Conservation (phyloP, 1,140 invertebrate genomes). For the Battus philenor region DNA sequence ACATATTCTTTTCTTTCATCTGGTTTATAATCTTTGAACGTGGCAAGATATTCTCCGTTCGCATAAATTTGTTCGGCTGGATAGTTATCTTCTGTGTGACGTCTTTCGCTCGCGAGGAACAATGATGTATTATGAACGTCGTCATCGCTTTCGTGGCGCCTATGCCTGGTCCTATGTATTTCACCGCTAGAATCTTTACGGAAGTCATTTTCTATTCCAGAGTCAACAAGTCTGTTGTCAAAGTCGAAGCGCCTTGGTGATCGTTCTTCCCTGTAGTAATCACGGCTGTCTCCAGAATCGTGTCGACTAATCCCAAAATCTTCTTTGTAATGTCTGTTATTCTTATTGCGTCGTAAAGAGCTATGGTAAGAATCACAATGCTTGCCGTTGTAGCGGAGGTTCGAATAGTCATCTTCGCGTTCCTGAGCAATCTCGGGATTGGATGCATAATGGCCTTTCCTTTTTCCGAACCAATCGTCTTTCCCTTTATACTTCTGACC, state of each 20-base stretch:
- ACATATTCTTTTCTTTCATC: slow-evolving; percentile 73
- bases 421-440: slow-evolving; percentile 77
- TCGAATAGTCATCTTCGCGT: slow-evolving; percentile 62
- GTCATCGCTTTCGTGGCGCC: slow-evolving; percentile 77
- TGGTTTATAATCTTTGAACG: slow-evolving; percentile 56
- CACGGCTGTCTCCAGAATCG: slow-evolving; percentile 66
- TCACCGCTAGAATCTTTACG: slow-evolving; percentile 81
- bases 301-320: slow-evolving; percentile 68
- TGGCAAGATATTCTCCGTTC: slow-evolving; percentile 55
- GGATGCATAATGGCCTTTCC: slow-evolving; percentile 75
- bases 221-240: slow-evolving; percentile 83
- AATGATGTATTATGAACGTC: slow-evolving; percentile 80
- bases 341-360: slow-evolving; percentile 71
- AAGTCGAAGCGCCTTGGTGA: slow-evolving; percentile 68
- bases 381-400: slow-evolving; percentile 60
- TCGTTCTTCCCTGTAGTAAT: slow-evolving; percentile 67
- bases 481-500: slow-evolving; percentile 69
- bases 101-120: slow-evolving; percentile 80
- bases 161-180: slow-evolving; percentile 62
- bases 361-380: slow-evolving; percentile 74
- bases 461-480: slow-evolving; percentile 67
- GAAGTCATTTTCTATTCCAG: slow-evolving; percentile 87
- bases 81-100: slow-evolving; percentile 79
- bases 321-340: slow-evolving; percentile 56
- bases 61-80: slow-evolving; percentile 64